Evolutionary conservation across 2,888 invertebrate genomes (phyloP).

Genomic region (Drosophila melanocephala): DNA sequence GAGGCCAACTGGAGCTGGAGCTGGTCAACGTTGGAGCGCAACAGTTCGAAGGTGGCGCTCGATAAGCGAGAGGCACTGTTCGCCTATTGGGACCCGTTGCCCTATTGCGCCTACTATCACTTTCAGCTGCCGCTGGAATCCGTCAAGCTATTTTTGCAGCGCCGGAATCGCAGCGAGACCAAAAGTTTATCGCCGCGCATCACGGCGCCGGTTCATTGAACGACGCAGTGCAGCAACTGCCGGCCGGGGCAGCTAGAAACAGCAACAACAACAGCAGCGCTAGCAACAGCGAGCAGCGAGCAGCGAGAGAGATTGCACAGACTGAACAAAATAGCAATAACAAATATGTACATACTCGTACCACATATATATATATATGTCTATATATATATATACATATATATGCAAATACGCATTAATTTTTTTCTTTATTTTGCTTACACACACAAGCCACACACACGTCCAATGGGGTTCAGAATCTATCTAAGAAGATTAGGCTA

Average conservation of each 20-base stretch:
- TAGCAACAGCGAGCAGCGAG: conserved; percentile 42
- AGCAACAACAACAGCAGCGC: conserved; percentile 13
- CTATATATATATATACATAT: conserved; percentile 23
- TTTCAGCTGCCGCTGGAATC: conserved; percentile 90
- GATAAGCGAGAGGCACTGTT: conserved; percentile 93
- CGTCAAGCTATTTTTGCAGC: conserved; percentile 87
- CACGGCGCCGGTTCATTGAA: conserved; percentile 81
- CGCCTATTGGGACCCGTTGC: conserved; percentile 93
- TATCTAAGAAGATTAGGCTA: conserved; percentile 72
- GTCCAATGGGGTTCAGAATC: conserved; percentile 74
- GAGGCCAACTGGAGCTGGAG: conserved; percentile 73
- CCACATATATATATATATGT: conserved; percentile 8
- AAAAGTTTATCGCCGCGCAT: conserved; percentile 81
- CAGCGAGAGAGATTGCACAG: conserved; percentile 78
- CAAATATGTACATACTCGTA: conserved; percentile 33
- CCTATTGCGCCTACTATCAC: conserved; percentile 94
- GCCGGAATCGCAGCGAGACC: conserved; percentile 81
- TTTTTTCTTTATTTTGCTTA: conserved; percentile 66
- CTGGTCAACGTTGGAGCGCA: conserved; percentile 82
- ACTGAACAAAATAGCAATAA: conserved; percentile 75
- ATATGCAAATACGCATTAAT: conserved; percentile 23
- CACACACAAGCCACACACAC: conserved; percentile 43
- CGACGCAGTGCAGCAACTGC: conserved; percentile 52
- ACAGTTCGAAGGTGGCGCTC: conserved; percentile 86
- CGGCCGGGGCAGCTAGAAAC: conserved; percentile 34